Evolutionary conservation across 2,797 vertebrate genomes (phyloP), one percentile per base, ranked within the genome.

Genomic region (Remorina albescens): DNA sequence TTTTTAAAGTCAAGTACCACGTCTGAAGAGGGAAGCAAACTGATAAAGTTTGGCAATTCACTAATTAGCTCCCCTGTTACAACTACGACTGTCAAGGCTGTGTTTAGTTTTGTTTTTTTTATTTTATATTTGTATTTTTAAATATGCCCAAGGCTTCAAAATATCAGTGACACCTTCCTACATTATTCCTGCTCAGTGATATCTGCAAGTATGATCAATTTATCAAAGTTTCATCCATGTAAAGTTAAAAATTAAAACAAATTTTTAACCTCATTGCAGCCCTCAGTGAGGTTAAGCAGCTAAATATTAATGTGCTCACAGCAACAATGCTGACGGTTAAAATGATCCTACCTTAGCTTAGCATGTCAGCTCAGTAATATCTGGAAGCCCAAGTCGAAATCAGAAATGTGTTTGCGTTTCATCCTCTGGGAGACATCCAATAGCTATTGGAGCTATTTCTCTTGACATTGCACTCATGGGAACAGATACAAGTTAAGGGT

Each of bases 31-130:
- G 44, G 1, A 18, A 28, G 15, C 12, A 39, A 44, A 19, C 23
- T 13, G 55, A 49, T 63, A 56, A 30, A 39, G 25, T 57, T 58
- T 25, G 64, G 18, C 70, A 61, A 82, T 78, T 67, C 2, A n/a
- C 65, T 82, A 84, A 83, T 79, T 76, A 74, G 82, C 32, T 83
- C 69, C 75, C 77, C 30, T 16, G 82, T 26, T 56, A 8, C 63
- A n/a, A 4, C 12, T 2, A 1, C 23, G 56, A 41, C 18, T 63
- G 69, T 57, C 51, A 8, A 30, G 1, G 57, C 60, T 41, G 13
- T 1, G 19, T 19, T 76, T 66, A 65, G 28, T n/a, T n/a, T n/a
- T n/a, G n/a, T n/a, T n/a, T n/a, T n/a, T n/a, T n/a, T n/a, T n/a
- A n/a, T n/a, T n/a, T n/a, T n/a, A 26, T 67, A n/a, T n/a, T n/a